Evolutionary conservation across 2,888 invertebrate species (phyloP), one percentile per base, ranked within the genome.

Genomic region (Hofmannophila pseudospretella): DNA sequence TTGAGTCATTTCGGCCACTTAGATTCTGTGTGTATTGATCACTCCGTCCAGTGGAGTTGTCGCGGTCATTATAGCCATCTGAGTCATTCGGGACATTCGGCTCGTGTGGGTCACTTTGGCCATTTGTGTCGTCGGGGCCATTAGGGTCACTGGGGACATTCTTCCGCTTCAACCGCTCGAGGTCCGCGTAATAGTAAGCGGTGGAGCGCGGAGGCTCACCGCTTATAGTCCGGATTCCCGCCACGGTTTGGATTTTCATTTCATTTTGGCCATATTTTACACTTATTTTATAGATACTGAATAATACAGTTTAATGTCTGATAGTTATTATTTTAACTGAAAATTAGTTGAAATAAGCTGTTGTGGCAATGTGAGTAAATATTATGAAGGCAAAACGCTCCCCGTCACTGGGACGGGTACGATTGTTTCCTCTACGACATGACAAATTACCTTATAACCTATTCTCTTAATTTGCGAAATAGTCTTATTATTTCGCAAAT

Each of bases 121-220:
- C 9, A 20, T 16, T 35, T 40, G 25, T 37, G 20, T 26, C 12
- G 31, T 39, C 32, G 23, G 36, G 44, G 34, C 36, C 49, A 5
- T 7, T 3, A 2, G 4, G 14, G 35, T 4, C 9, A 27, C 7
- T 22, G 2, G 8, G 7, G 22, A 41, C 50, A 27, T 69, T 71
- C 44, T 75, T 77, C 27, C 87, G 75, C 51, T 89, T 89, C 10
- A 89, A 75, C 1, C 88, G 78, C 31, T 89, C 89, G 1, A 89
- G 64, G 47, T 89, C 89, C 0, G 89, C 90, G 67, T 90, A 90
- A 64, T 88, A 86, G 54, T 88, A 88, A 0, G 88, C 85, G 41
- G 90, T 89, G 45, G 90, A 89, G 55, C 90, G 89, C 46, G 90
- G 89, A 8, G 88, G 89, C 65, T 90, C 89, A 31, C 79, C 82